Percentiles rank a stretch among this genome's conserved stretches.
Evolutionary conservation across 1,140 invertebrate species (phyloP).

Genomic region (Danaus plexippus): DNA sequence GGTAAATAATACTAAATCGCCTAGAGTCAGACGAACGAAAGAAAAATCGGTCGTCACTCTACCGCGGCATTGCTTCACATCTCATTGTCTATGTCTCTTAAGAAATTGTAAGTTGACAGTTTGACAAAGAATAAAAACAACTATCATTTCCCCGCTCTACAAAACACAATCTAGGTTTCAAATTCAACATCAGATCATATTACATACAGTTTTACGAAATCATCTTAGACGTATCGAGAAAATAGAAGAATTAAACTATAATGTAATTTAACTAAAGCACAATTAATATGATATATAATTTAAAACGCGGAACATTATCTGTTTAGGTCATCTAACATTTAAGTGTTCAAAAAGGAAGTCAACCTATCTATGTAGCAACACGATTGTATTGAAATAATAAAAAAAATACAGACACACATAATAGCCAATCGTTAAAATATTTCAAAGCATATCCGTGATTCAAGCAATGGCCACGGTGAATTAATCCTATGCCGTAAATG

Average conservation of each 20-base stretch:
- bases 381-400: constrained; percentile 14
- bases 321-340: no score
- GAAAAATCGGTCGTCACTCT: constrained; percentile 54
- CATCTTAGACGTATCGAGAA: background rate
- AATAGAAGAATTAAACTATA: constrained; percentile 8
- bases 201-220: constrained; percentile 1
- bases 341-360: constrained; percentile 13
- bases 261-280: no score
- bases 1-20: constrained; percentile 53
- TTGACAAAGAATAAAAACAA: constrained; percentile 17
- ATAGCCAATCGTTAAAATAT: constrained; percentile 20
- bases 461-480: constrained; percentile 46
- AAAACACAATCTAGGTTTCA: constrained; percentile 7
- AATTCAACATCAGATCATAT: no score
- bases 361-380: constrained; percentile 11
- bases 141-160: constrained; percentile 12
- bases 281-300: no score
- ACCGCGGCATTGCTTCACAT: constrained; percentile 22
- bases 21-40: constrained; percentile 46
- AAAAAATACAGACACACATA: constrained; percentile 19
- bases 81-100: constrained; percentile 23
- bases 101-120: constrained; percentile 18
- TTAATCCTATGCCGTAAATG: constrained; percentile 62
- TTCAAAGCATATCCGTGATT: constrained; percentile 34
- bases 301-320: no score